Conservation (phyloP, 2,113 vertebrate species). For the Genyomyrus donnyi region DNA sequence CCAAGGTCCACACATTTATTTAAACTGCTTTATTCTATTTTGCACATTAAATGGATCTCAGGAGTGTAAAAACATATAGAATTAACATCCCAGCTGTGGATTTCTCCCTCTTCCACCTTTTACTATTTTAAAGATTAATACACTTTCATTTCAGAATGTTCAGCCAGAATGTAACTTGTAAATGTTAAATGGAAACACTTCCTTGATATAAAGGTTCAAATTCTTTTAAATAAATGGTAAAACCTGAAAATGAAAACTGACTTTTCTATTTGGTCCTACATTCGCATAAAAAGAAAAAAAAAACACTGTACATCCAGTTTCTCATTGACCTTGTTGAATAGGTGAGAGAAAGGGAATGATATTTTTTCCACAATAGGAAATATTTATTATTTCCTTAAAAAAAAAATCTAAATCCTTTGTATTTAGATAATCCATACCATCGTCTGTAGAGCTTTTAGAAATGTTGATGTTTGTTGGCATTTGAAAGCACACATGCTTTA, state of each 20-base stretch:
- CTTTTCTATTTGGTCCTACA: not conserved
- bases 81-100: constrained; percentile 25
- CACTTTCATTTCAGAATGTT: not conserved
- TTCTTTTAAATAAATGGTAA: not conserved
- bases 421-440: not conserved
- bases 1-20: constrained; percentile 30
- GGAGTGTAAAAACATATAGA: constrained; percentile 25
- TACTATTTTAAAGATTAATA: not conserved
- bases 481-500: not conserved
- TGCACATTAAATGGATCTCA: constrained; percentile 29
- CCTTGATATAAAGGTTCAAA: not conserved
- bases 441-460: not conserved
- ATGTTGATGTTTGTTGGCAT: not conserved
- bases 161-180: not conserved
- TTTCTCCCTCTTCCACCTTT: not conserved
- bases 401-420: not conserved
- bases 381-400: not conserved
- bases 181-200: not conserved
- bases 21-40: constrained; percentile 25
- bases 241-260: not conserved
- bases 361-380: not conserved
- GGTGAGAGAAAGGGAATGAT: not conserved
- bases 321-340: not conserved
- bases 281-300: not conserved
- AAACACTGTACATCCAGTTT: not conserved